Evolutionary conservation across 2,113 vertebrate species (phyloP).

Genomic region (Hepsetus odoe): DNA sequence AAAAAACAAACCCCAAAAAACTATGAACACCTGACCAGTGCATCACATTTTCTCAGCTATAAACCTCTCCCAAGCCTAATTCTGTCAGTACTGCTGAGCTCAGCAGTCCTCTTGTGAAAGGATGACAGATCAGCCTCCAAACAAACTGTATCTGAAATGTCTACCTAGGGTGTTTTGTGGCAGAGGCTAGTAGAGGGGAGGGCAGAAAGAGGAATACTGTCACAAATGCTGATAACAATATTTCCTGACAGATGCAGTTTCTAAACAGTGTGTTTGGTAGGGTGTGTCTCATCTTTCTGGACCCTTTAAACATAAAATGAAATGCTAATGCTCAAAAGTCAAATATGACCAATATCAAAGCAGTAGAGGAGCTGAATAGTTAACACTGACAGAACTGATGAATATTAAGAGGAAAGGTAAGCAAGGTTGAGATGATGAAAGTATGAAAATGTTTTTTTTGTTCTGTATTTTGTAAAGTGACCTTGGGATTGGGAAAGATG

Average conservation of each 20-base stretch:
- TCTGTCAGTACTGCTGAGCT: constrained; percentile 15
- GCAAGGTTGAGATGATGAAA: too few species aligned
- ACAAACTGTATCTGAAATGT: not conserved
- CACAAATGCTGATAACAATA: not conserved
- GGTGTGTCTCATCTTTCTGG: not conserved
- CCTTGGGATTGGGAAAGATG: too few species aligned
- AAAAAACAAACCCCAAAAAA: too few species aligned
- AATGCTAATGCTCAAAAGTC: not conserved
- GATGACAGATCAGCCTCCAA: constrained; percentile 37
- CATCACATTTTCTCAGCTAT: not conserved
- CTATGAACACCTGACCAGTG: not conserved
- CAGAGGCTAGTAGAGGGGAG: not conserved
- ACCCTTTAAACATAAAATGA: not conserved
- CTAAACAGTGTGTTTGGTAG: not conserved
- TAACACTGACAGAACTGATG: too few species aligned
- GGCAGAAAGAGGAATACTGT: not conserved
- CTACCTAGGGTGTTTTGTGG: not conserved
- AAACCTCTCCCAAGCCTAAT: not conserved
- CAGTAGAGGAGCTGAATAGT: not conserved
- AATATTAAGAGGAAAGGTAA: not conserved
- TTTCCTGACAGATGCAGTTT: not conserved
- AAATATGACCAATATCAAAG: not conserved
- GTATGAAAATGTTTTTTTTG: too few species aligned
- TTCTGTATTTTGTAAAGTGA: too few species aligned
- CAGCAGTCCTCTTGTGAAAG: constrained; percentile 40